Conservation (phyloP, 2,113 vertebrate genomes). For the Corythornis vintsioides region DNA sequence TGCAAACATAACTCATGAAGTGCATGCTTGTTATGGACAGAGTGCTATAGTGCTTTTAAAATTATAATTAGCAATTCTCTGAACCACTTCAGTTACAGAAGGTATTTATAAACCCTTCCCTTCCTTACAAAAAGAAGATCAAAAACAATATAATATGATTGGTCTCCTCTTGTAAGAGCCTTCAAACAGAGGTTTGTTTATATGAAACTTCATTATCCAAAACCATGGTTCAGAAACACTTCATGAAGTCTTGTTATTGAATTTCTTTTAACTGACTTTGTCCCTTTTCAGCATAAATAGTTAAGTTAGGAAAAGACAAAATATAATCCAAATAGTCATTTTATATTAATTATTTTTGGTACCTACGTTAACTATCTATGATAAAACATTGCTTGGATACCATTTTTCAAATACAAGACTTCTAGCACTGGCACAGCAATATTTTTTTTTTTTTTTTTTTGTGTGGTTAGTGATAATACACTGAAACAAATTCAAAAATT, state of each 20-base stretch:
- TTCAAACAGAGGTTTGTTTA: slow-evolving; percentile 60
- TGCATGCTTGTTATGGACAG: not conserved
- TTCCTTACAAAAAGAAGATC: slow-evolving; percentile 52
- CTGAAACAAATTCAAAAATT: not conserved
- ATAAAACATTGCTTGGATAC: not conserved
- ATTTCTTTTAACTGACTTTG: not conserved
- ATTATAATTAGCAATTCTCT: slow-evolving; percentile 51
- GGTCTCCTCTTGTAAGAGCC: slow-evolving; percentile 21
- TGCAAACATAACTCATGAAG: slow-evolving; percentile 28
- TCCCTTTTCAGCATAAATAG: not conserved
- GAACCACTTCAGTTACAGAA: slow-evolving; percentile 59
- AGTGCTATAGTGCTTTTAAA: not conserved
- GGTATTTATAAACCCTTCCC: slow-evolving; percentile 43
- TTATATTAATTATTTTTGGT: not conserved
- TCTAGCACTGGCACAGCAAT: not conserved
- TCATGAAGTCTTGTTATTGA: not conserved
- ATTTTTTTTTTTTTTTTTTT: not conserved
- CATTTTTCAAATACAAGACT: not conserved
- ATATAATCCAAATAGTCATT: not conserved
- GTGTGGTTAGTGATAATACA: not conserved
- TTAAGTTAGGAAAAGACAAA: not conserved
- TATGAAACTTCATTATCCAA: slow-evolving; percentile 45
- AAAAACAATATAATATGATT: slow-evolving; percentile 38
- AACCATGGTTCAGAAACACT: not conserved
- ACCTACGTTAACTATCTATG: not conserved